These are phyloP conservation scores for Carettochelys insculpta DNA, from an alignment of 2,113 vertebrate species.

Conservation along the genomic window DNA sequence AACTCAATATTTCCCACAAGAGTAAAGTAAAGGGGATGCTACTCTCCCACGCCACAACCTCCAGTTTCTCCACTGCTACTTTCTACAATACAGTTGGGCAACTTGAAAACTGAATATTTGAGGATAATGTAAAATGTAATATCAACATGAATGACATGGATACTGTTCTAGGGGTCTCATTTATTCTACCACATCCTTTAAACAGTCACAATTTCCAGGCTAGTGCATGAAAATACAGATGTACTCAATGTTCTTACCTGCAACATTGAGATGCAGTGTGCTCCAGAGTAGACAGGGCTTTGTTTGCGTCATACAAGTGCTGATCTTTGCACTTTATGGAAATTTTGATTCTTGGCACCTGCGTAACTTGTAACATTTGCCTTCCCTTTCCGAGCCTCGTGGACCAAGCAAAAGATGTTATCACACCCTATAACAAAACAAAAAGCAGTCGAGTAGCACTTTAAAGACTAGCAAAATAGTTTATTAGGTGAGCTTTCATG, in stretches of 20 bases:
- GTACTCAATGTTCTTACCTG: background rate
- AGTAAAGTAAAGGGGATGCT: rapidly evolving
- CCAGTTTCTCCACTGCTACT: background rate
- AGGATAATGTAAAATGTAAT: background rate
- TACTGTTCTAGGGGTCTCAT: rapidly evolving
- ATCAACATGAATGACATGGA: background rate
- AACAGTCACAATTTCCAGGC: background rate
- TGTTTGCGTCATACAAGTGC: rapidly evolving
- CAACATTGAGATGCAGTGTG: rapidly evolving
- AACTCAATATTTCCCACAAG: background rate
- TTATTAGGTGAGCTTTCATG: too few species aligned
- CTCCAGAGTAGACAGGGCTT: background rate
- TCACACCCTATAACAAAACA: too few species aligned
- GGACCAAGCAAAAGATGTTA: too few species aligned
- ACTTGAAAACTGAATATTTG: background rate
- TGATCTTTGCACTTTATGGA: rapidly evolving
- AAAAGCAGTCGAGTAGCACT: too few species aligned
- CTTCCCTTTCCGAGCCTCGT: background rate
- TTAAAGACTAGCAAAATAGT: too few species aligned
- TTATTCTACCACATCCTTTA: background rate
- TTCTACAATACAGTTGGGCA: background rate
- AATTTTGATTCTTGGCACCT: background rate
- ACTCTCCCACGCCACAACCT: rapidly evolving
- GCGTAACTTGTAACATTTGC: rapidly evolving
- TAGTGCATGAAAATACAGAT: background rate